Evolutionary conservation across 1,140 invertebrate species (phyloP).

Genomic region (Thalassaphorura encarpata): DNA sequence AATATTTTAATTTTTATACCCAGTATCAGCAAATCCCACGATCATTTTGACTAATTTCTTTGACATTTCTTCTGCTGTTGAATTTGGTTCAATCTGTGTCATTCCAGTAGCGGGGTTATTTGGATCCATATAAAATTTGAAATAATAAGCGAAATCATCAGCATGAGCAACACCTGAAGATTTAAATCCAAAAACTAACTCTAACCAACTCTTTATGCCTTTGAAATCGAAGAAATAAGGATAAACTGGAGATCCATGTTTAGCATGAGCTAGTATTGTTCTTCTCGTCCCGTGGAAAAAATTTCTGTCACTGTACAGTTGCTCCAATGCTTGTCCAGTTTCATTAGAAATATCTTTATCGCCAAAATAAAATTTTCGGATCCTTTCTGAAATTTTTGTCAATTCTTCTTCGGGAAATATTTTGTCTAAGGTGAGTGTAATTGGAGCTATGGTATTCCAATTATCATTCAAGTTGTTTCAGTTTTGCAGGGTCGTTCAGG

Average conservation of each 20-base stretch:
- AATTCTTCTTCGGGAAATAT: neutral
- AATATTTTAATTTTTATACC: slow-evolving; percentile 5
- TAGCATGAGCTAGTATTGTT: neutral
- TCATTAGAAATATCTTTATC: neutral
- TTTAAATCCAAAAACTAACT: neutral
- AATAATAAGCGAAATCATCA: neutral
- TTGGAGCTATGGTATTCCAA: neutral
- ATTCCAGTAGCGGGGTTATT: neutral
- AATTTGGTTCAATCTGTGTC: too few relatives aligned
- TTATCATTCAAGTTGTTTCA: neutral
- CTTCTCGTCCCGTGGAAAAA: neutral
- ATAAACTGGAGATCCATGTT: slow-evolving; percentile 9
- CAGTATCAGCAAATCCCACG: slow-evolving; percentile 10
- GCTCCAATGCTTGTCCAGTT: neutral
- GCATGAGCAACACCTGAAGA: slow-evolving; percentile 4
- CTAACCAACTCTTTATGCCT: neutral
- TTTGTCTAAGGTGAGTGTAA: neutral
- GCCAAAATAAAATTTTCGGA: slow-evolving; percentile 9
- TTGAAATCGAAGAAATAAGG: neutral
- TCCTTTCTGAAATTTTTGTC: neutral
- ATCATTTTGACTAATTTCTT: slow-evolving; percentile 6
- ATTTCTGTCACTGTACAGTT: neutral
- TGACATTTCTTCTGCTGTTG: slow-evolving; percentile 12
- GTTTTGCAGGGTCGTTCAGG: neutral
- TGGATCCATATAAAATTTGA: neutral